Evolutionary conservation across 1,140 invertebrate species (phyloP), one percentile per base, ranked within the genome.

Genomic region (Drosophila biarmipes): DNA sequence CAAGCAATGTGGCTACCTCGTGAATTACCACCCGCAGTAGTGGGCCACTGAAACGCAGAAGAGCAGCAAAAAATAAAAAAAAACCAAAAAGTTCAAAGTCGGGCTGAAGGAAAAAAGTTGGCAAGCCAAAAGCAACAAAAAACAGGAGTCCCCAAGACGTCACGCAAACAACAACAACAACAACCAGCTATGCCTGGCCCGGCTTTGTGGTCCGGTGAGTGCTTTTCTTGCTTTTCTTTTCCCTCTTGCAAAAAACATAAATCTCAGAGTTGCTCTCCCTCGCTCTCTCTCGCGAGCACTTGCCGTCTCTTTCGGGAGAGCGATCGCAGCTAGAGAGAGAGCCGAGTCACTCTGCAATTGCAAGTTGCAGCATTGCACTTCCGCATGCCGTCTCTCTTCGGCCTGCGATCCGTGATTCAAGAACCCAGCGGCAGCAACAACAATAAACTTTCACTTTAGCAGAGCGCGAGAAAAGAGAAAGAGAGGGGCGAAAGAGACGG

Each of bases 121-220:
- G 10, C n/a, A 21, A 19, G 31, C 15, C 17, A n/a, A 52, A 42
- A 40, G 17, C 15, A 40, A 1, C 38, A 14, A 10, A 19, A 19
- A 56, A 40, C 45, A 62, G 61, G 19, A 49, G 61, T 24, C 17
- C 61, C 57, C 77, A 57, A 37, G 62, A 63, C 58, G 78, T 58
- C 64, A 51, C 38, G 46, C 51, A 49, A 51, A 34, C 66, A 46
- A 15, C 68, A 75, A 77, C 54, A 62, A 87, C 27, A 58, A 64
- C 58, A 48, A 76, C 57, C 78, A 80, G 58, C 66, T 68, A 92
- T 92, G 91, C 91, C 91, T 82, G 91, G 91, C 80, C 90, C 91
- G 75, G 91, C 91, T 73, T 81, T 92, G 86, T 92, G 91, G 91
- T 92, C 91, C 73, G 91, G 91, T 92, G 85, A 90, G 91, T 92